Evolutionary conservation across 2,888 invertebrate species (phyloP), one percentile per base, ranked within the genome.

Genomic region (Eupithecia vulgata): DNA sequence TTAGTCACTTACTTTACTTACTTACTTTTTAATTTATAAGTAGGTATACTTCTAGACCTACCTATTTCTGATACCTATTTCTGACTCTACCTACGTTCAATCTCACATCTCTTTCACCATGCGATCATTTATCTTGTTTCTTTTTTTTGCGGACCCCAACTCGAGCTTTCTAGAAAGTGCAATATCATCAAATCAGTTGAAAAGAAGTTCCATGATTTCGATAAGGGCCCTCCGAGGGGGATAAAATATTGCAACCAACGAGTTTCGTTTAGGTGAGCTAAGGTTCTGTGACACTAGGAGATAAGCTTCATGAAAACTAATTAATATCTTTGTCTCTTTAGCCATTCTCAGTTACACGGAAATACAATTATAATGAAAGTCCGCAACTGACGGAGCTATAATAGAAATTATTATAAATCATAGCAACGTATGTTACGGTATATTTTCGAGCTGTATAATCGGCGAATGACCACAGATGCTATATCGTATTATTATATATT

Each of bases 181-280:
- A 94, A 91, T 90, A 92, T 94, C 94, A 94, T 94, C 93, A 92
- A 94, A 94, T 94, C 93, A 93, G 91, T 92, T 92, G 89, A 88
- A 91, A 92, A 92, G 93, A 92, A 93, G 91, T 92, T 90, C 88
- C 91, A 89, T 91, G 94, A 93, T 94, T 93, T 88, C 85, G 86
- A 84, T 84, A 84, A 84, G 78, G 74, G 83, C 72, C 69, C 64
- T 40, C 68, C 67, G 64, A 79, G 83, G 86, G 88, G 91, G 91
- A 90, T 92, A 89, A 93, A 93, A 93, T 94, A 94, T 94, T 92
- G 93, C 93, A 89, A 89, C 88, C 88, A 84, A 84, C 84, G 86
- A 88, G 90, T 87, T 91, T 91, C 88, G 87, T 88, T 90, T 88
- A 84, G 86, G 85, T 85, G 84, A 83, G 78, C 62, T 78, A 72